Percentiles rank a stretch among this genome's conserved stretches.
phyloP scores from a whole-genome alignment of 2,888 invertebrate species.

The Ectemnius continuus region DNA sequence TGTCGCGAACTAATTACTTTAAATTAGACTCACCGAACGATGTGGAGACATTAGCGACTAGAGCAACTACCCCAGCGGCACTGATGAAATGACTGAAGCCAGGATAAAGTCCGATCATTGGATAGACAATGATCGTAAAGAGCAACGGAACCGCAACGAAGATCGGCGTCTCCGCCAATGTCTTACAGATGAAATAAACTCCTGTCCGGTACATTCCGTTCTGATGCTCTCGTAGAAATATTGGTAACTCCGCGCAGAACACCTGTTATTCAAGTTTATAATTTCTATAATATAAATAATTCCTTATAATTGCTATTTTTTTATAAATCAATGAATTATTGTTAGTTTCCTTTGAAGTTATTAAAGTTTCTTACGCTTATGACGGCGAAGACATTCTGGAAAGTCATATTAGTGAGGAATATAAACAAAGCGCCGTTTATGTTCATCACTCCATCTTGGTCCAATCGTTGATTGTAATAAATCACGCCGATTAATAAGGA shows the following conservation, averaged over 20 bases:
- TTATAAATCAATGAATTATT: background rate
- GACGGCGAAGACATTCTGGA: slow-evolving; percentile 96
- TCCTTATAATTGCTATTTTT: no score
- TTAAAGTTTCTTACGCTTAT: slow-evolving; percentile 86
- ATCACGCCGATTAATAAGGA: slow-evolving; percentile 92
- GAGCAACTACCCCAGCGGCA: slow-evolving; percentile 85
- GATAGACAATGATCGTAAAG: slow-evolving; percentile 91
- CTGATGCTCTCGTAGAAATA: slow-evolving; percentile 92
- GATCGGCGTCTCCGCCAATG: slow-evolving; percentile 92
- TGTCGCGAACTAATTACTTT: no score
- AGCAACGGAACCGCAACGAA: slow-evolving; percentile 90
- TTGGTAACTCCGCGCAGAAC: slow-evolving; percentile 92
- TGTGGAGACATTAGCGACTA: slow-evolving; percentile 93
- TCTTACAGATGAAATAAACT: slow-evolving; percentile 94
- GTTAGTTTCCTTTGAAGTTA: background rate
- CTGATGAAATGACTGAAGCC: slow-evolving; percentile 85
- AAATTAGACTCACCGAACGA: slow-evolving; percentile 84
- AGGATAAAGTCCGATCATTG: slow-evolving; percentile 91
- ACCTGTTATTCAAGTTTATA: slow-evolving; percentile 82
- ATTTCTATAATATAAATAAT: no score
- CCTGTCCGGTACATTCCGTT: slow-evolving; percentile 95
- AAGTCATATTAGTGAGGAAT: slow-evolving; percentile 94
- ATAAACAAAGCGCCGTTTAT: slow-evolving; percentile 95
- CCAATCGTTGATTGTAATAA: slow-evolving; percentile 89
- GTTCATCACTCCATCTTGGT: slow-evolving; percentile 95